Evolutionary conservation across 2,113 vertebrate species (phyloP).

Genomic region (Cebus imitator): DNA sequence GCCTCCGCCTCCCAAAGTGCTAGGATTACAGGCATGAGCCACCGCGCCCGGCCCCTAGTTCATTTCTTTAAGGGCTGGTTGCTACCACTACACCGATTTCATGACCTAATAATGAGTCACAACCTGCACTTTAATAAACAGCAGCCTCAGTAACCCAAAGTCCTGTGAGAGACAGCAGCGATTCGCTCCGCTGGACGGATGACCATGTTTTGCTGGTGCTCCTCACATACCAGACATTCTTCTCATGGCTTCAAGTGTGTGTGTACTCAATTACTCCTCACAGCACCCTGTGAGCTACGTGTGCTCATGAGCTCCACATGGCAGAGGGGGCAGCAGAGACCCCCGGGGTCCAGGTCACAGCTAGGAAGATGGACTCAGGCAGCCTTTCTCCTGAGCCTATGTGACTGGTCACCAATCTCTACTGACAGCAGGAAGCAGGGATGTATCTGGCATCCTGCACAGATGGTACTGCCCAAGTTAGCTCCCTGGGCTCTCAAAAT

Average conservation of each 20-base stretch:
- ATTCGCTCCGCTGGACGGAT: rapidly evolving
- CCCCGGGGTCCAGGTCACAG: rapidly evolving
- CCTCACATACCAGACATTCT: rapidly evolving
- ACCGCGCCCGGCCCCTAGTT: not conserved
- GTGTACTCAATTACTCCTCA: not conserved
- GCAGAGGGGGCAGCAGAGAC: not conserved
- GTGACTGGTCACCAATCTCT: not conserved
- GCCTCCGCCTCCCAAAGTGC: too few relatives aligned
- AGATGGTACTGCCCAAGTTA: not conserved
- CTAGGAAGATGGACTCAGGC: not conserved
- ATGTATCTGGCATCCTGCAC: not conserved
- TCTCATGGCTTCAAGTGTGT: not conserved
- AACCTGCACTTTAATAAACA: not conserved
- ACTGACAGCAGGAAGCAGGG: not conserved
- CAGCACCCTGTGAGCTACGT: not conserved
- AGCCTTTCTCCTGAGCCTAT: not conserved
- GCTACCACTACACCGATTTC: not conserved
- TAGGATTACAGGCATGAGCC: too few relatives aligned
- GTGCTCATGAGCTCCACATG: not conserved
- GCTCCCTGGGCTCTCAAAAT: not conserved
- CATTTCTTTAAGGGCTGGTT: not conserved
- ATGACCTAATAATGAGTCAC: not conserved
- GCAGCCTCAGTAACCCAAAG: not conserved
- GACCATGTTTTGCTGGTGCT: not conserved
- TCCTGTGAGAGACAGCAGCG: rapidly evolving